Base-by-base conservation (phyloP, 2,797 vertebrate species). In the Threskiornis aethiopicus region DNA sequence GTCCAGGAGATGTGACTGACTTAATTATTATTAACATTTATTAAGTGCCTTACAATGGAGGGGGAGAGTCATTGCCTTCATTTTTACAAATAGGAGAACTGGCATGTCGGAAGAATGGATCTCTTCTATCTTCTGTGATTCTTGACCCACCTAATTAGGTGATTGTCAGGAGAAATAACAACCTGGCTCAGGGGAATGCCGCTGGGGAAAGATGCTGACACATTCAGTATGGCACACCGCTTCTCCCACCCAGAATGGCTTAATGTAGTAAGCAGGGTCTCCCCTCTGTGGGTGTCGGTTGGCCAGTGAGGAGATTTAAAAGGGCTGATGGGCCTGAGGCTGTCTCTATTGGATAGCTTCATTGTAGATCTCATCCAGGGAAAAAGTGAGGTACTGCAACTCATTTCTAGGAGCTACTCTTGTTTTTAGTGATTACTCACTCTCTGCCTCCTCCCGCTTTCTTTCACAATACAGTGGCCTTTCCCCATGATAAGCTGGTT, bases 131-230 rank as follows among this genome's bases (percentile, higher is more conserved):
- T 96, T 90, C 69, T 87, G 78, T 84, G 64, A 51, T 93, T 95
- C 89, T 66, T 96, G 90, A 91, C 94, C 92, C 95, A 93, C 87
- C 90, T 96, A 87, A 93, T 94, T 71, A 94, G 89, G 57, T 95
- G 84, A 85, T 88, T 91, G 92, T 91, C 90, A 57, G 1, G 5
- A 87, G 93, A 85, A 96, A 89, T 93, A 84, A 92, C 71, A 64
- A 57, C 52, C 41, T 75, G 93, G 81, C 95, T 93, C 83, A 75
- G 96, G 88, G 86, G 91, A 90, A 47, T 31, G 51, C 77, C 35
- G 2, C 49, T 8, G 41, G 52, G 73, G 87, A 70, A 66, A 37
- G 80, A 55, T 81, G 89, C 81, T 0, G 26, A 10, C 11, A 1
- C 1, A 10, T 71, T 93, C 89, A 1, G 87, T 2, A 1, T 5